Percentiles rank a stretch among this genome's conserved stretches.
These are phyloP conservation scores for Sebastes ruberrimus DNA, from an alignment of 2,797 vertebrate species.

Conservation along the genomic window DNA sequence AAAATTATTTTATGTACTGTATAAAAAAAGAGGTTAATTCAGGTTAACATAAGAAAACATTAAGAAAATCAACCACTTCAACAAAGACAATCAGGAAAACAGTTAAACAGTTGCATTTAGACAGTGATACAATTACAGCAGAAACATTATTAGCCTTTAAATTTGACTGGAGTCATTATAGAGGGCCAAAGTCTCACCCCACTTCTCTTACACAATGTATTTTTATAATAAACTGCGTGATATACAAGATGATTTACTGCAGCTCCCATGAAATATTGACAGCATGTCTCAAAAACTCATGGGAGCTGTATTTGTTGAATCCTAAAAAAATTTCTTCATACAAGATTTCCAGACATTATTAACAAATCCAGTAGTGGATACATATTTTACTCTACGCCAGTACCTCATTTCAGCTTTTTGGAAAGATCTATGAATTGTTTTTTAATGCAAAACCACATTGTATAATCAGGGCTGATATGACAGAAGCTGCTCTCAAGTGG, in stretches of 20 bases:
- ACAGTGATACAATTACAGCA: constrained; percentile 32
- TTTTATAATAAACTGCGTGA: background rate
- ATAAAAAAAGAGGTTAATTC: constrained; percentile 59
- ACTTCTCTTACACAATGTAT: constrained; percentile 14
- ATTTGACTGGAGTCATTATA: constrained; percentile 14
- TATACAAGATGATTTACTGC: background rate
- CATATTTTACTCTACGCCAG: background rate
- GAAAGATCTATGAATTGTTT: background rate
- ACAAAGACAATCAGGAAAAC: constrained; percentile 64
- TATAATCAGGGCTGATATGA: constrained; percentile 2
- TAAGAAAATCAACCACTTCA: constrained; percentile 38
- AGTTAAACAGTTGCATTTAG: constrained; percentile 39
- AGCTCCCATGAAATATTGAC: constrained; percentile 5
- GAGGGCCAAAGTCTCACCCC: constrained; percentile 24
- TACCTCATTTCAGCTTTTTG: background rate
- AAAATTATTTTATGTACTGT: constrained; percentile 52
- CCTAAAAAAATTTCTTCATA: background rate
- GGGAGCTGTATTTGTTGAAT: background rate
- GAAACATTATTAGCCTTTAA: constrained; percentile 1
- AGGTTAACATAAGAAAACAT: constrained; percentile 50
- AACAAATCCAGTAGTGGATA: background rate
- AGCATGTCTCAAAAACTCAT: background rate
- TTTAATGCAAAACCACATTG: background rate
- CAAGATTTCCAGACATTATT: background rate
- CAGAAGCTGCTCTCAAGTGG: background rate